phyloP scores from a whole-genome alignment of 2,888 invertebrate species.

The Pyrochroa serraticornis region DNA sequence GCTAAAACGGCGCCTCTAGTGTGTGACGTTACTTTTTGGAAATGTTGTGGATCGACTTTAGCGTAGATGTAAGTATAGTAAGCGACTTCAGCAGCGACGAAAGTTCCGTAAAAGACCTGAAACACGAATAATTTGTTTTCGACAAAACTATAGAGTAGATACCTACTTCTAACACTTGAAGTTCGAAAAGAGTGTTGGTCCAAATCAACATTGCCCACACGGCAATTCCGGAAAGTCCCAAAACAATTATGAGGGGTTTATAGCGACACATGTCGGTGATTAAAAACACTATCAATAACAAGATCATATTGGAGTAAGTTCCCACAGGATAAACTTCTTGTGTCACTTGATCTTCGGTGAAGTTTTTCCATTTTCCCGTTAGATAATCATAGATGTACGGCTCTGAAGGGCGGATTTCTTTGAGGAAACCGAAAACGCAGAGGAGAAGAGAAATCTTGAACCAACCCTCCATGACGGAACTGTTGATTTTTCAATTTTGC shows the following conservation, averaged over 20 bases:
- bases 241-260: constrained; percentile 84
- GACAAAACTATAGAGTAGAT: background rate
- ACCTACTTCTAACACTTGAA: constrained; percentile 64
- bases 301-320: constrained; percentile 79
- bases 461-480: constrained; percentile 58
- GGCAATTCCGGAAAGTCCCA: constrained; percentile 72
- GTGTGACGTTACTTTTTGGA: constrained; percentile 81
- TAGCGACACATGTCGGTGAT: constrained; percentile 82
- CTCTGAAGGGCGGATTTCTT: constrained; percentile 80
- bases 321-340: constrained; percentile 81
- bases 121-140: constrained; percentile 43
- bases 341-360: constrained; percentile 70
- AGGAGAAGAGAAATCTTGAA: constrained; percentile 68
- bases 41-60: constrained; percentile 77
- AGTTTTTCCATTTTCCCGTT: constrained; percentile 71
- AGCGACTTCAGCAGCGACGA: constrained; percentile 86
- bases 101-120: constrained; percentile 80
- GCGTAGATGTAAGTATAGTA: constrained; percentile 93
- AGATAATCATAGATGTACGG: constrained; percentile 78
- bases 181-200: constrained; percentile 69
- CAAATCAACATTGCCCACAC: constrained; percentile 76
- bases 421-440: constrained; percentile 77
- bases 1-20: constrained; percentile 78
- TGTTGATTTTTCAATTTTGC: no score
- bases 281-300: constrained; percentile 75